phyloP scores from a whole-genome alignment of 37 sponge, comb jelly and placozoan genomes.

The Lycopodina hypogea region DNA sequence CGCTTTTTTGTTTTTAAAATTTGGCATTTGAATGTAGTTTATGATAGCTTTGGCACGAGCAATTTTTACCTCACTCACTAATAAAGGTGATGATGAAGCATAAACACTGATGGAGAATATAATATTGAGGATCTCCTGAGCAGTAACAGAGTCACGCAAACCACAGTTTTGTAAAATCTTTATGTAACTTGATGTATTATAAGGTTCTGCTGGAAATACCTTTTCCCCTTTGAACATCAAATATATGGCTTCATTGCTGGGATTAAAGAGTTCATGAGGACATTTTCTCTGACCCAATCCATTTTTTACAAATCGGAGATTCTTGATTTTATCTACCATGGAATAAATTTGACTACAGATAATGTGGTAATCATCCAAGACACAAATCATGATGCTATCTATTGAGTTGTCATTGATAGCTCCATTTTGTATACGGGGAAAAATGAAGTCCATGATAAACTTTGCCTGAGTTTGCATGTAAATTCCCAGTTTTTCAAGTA shows the following conservation, averaged over 20 bases:
- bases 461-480: conserved; percentile 5
- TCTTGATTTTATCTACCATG: neutral
- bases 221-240: conserved; percentile 35
- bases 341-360: neutral
- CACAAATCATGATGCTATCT: conserved; percentile 18
- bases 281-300: conserved; percentile 1
- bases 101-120: conserved; percentile 13
- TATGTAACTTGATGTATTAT: neutral
- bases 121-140: conserved; percentile 37
- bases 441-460: conserved; percentile 3
- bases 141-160: conserved; percentile 11
- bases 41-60: conserved; percentile 42
- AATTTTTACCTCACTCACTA: conserved; percentile 3
- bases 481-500: conserved; percentile 14
- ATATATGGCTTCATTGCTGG: neutral
- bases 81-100: neutral
- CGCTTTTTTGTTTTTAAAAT: neutral
- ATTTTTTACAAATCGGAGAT: conserved; percentile 14
- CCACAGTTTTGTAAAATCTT: conserved; percentile 15
- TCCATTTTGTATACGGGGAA: conserved; percentile 26
- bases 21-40: neutral
- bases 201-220: conserved; percentile 52
- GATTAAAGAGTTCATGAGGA: conserved; percentile 17
- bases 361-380: conserved; percentile 14
- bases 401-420: neutral